Conservation (phyloP, 2,888 invertebrate species). For the Exephanes ischioxanthus region DNA sequence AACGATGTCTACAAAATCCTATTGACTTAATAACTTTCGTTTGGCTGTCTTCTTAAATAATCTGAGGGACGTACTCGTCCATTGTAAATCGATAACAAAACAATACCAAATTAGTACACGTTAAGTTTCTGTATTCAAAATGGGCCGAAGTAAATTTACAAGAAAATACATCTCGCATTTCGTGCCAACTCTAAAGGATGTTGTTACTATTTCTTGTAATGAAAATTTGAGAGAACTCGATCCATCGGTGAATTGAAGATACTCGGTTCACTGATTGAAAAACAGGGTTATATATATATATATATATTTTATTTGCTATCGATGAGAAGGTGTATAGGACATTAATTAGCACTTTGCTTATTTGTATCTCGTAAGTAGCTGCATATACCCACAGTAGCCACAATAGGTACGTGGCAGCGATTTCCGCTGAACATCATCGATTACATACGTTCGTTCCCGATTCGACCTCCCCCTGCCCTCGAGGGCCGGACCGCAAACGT, state of each 20-base stretch:
- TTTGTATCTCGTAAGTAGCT: slow-evolving; percentile 9
- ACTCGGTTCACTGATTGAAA: not conserved
- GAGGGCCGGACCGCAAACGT: slow-evolving; percentile 63
- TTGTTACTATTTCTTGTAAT: not conserved
- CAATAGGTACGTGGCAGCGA: slow-evolving; percentile 16
- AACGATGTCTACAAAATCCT: not conserved
- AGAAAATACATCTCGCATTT: too few relatives aligned
- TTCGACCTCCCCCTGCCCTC: slow-evolving; percentile 13
- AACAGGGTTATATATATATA: slow-evolving; percentile 4
- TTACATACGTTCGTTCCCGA: slow-evolving; percentile 62
- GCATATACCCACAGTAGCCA: not conserved
- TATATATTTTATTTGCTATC: slow-evolving; percentile 5
- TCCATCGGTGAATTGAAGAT: not conserved
- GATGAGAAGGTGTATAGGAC: slow-evolving; percentile 6
- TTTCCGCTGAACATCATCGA: slow-evolving; percentile 53
- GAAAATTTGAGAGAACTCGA: not conserved
- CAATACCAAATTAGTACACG: too few relatives aligned
- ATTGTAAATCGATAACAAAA: too few relatives aligned
- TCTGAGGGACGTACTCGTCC: too few relatives aligned
- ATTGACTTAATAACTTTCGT: not conserved
- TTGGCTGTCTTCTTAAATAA: not conserved
- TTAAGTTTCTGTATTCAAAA: too few relatives aligned
- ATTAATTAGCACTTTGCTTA: slow-evolving; percentile 40
- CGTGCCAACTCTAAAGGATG: too few relatives aligned
- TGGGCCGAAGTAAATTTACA: too few relatives aligned